Percentiles rank a stretch among this genome's conserved stretches.
phyloP scores from a whole-genome alignment of 2,888 invertebrate species.

The Papilio elwesi region DNA sequence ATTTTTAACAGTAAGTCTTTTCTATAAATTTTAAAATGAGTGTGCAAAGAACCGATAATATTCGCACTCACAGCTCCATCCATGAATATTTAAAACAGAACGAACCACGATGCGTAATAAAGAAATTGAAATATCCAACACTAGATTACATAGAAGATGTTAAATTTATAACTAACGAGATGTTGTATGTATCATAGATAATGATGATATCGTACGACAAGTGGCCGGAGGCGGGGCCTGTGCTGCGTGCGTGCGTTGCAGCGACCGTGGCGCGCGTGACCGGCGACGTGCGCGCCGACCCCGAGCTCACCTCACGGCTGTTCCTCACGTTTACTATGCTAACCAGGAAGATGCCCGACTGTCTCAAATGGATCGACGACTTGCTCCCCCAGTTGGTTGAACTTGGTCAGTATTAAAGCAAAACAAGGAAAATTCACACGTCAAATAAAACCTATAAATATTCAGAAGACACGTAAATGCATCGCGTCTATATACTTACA shows the following conservation, averaged over 20 bases:
- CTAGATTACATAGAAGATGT: background rate
- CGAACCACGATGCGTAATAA: no score
- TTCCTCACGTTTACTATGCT: conserved; percentile 86
- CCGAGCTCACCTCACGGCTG: conserved; percentile 89
- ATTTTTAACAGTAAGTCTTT: no score
- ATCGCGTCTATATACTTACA: no score
- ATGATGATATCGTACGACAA: conserved; percentile 72
- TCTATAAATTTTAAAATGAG: no score
- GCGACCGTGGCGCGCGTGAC: conserved; percentile 53
- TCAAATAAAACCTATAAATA: background rate
- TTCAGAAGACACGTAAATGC: no score
- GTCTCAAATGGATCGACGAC: conserved; percentile 66
- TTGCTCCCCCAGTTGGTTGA: conserved; percentile 63
- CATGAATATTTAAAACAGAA: no score
- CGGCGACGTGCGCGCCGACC: conserved; percentile 70
- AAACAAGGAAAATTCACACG: no score
- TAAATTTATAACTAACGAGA: background rate
- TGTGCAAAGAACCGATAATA: no score
- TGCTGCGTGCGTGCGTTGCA: conserved; percentile 61
- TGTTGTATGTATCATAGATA: conserved; percentile 52
- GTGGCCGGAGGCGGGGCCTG: conserved; percentile 59
- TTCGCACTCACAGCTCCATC: no score
- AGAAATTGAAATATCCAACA: no score
- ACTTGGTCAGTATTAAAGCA: conserved; percentile 54
- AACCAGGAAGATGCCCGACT: conserved; percentile 86